Conservation (phyloP, 2,888 invertebrate species). For the Steinernema carpocapsae region DNA sequence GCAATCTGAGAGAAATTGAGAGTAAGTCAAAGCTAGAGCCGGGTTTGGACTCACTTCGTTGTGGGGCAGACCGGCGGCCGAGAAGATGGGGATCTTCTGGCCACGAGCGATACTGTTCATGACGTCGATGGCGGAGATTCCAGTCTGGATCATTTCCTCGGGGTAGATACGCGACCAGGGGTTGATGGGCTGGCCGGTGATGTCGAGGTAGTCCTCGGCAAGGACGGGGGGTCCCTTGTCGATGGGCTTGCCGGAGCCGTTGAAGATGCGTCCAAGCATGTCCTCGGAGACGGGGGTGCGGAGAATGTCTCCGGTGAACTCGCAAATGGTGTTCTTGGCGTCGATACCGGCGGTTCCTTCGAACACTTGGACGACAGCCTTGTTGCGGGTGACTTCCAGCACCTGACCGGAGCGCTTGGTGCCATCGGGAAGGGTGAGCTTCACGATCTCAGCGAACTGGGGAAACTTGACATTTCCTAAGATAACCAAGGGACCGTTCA, state of each 20-base stretch:
- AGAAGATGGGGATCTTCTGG: constrained; percentile 99
- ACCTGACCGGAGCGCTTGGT: constrained; percentile 89
- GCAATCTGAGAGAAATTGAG: constrained; percentile 77
- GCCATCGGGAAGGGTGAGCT: constrained; percentile 90
- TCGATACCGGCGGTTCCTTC: constrained; percentile 99
- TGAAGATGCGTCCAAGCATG: constrained; percentile 97
- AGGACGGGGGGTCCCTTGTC: constrained; percentile 92
- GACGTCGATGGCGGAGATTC: constrained; percentile 96
- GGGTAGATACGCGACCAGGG: constrained; percentile 99
- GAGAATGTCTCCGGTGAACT: constrained; percentile 97
- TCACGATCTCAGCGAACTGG: constrained; percentile 97
- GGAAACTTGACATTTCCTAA: constrained; percentile 98
- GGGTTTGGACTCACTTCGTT: constrained; percentile 77
- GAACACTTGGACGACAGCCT: constrained; percentile 89
- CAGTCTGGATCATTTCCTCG: constrained; percentile 99
- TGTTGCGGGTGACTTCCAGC: constrained; percentile 93
- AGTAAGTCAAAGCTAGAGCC: no score
- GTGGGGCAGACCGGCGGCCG: constrained; percentile 96
- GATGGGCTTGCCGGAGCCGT: constrained; percentile 98
- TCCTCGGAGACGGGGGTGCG: constrained; percentile 97
- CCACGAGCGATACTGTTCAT: constrained; percentile 99
- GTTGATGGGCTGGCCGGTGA: constrained; percentile 96
- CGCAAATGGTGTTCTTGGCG: constrained; percentile 96
- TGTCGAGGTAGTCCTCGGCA: constrained; percentile 96
- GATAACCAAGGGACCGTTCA: constrained; percentile 97